A percentile compares a stretch with the other conserved stretches of the same genome.
Conservation (phyloP, 2,797 vertebrate species). For the Takifugu ocellatus region DNA sequence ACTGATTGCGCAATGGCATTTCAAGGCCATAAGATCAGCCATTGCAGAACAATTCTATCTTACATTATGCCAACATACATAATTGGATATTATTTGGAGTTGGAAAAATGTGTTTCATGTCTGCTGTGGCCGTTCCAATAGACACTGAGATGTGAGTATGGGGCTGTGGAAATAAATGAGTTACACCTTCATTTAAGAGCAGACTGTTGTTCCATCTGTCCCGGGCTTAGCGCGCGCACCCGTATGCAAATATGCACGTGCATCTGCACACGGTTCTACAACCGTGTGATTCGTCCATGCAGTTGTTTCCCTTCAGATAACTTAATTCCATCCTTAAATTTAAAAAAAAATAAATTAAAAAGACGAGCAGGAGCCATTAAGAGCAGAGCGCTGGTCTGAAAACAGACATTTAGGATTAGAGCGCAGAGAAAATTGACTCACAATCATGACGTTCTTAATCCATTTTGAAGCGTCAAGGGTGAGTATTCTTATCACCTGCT, state of each 20-base stretch:
- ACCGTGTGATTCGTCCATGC: conserved; percentile 35
- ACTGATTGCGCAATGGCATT: too few relatives aligned
- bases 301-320: conserved; percentile 39
- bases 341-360: conserved; percentile 57
- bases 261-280: conserved; percentile 5
- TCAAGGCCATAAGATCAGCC: too few relatives aligned
- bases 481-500: conserved; percentile 38
- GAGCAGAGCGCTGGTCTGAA: conserved; percentile 60
- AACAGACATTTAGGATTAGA: conserved; percentile 56
- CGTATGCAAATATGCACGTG: conserved; percentile 1
- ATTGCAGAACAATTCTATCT: too few relatives aligned
- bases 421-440: conserved; percentile 63
- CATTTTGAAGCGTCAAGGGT: conserved; percentile 51
- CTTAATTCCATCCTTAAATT: conserved; percentile 59
- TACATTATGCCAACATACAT: too few relatives aligned
- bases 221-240: conserved; percentile 28
- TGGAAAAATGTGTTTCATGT: too few relatives aligned
- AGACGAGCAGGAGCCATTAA: conserved; percentile 54
- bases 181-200: conserved; percentile 23
- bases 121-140: too few relatives aligned
- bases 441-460: conserved; percentile 58
- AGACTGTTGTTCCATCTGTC: conserved; percentile 16
- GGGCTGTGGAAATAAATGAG: not conserved
- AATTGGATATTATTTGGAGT: too few relatives aligned
- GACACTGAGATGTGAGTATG: too few relatives aligned